Evolutionary conservation across 1,140 invertebrate species (phyloP).

Genomic region (Meloidogyne floridensis): DNA sequence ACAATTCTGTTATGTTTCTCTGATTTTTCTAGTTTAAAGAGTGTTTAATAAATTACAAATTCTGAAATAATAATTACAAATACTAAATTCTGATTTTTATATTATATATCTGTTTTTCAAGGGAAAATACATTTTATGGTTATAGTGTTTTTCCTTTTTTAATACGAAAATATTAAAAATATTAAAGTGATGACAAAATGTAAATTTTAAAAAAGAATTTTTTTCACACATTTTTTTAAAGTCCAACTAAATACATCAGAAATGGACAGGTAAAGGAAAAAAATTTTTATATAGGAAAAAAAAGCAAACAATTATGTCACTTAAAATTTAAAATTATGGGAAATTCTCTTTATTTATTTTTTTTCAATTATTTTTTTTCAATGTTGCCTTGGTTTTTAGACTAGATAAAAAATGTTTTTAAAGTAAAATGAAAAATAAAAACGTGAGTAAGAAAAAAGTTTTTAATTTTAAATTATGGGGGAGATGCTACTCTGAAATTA

Average conservation of each 20-base stretch:
- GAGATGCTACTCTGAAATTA: not conserved
- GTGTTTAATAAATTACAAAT: too few species aligned
- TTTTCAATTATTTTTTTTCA: not conserved
- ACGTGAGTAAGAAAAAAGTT: not conserved
- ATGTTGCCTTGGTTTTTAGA: not conserved
- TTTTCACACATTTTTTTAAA: not conserved
- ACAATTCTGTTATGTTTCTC: too few species aligned
- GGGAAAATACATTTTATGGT: too few species aligned
- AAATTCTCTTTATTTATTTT: not conserved
- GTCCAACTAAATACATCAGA: not conserved
- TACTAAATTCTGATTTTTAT: too few species aligned
- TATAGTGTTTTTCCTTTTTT: not conserved
- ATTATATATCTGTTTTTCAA: too few species aligned
- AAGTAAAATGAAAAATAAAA: too few species aligned
- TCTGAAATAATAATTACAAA: too few species aligned
- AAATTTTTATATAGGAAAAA: not conserved
- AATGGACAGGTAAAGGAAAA: not conserved
- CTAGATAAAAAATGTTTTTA: not conserved
- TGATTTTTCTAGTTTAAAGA: too few species aligned
- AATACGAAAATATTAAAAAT: not conserved
- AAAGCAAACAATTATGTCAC: conserved; percentile 1
- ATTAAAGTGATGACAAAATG: not conserved
- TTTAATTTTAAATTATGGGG: conserved; percentile 4
- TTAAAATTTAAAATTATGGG: not conserved
- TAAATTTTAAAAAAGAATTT: not conserved